phyloP scores from a whole-genome alignment of 2,113 vertebrate genomes.

The Perca fluviatilis region DNA sequence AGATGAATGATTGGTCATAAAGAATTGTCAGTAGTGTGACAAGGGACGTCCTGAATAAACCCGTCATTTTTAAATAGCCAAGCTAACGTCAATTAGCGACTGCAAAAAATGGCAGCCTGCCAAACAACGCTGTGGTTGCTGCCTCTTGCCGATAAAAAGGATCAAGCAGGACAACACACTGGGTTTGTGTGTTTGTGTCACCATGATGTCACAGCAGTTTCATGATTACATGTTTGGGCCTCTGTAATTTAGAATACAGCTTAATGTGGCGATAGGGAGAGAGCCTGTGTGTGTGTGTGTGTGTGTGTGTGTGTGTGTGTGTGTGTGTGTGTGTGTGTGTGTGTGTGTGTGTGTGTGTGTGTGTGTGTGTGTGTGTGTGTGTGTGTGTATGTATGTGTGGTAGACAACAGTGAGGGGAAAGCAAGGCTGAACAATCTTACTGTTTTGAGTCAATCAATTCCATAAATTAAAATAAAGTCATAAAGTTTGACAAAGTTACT shows the following conservation, averaged over 20 bases:
- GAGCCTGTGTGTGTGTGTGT: background rate
- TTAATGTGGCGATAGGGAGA: background rate
- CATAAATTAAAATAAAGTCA: slow-evolving; percentile 15
- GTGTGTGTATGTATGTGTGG: too few species aligned
- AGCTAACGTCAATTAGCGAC: too few species aligned
- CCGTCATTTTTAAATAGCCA: too few species aligned
- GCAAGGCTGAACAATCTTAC: background rate
- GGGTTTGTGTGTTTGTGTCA: too few species aligned
- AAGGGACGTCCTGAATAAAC: too few species aligned
- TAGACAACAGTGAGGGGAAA: background rate
- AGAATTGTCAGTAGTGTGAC: too few species aligned
- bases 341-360: background rate
- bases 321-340: slow-evolving; percentile 1
- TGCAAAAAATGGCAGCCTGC: too few species aligned
- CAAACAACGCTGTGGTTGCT: too few species aligned
- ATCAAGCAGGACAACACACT: too few species aligned
- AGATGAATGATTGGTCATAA: too few species aligned
- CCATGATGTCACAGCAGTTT: background rate
- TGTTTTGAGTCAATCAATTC: background rate
- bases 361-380: too few species aligned
- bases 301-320: background rate
- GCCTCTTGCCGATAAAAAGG: too few species aligned
- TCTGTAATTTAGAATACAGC: background rate
- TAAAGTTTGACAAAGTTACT: slow-evolving; percentile 20
- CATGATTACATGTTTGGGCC: background rate